These are phyloP conservation scores for Choristoneura fumiferana DNA, from an alignment of 1,140 invertebrate genomes.

Conservation along the genomic window DNA sequence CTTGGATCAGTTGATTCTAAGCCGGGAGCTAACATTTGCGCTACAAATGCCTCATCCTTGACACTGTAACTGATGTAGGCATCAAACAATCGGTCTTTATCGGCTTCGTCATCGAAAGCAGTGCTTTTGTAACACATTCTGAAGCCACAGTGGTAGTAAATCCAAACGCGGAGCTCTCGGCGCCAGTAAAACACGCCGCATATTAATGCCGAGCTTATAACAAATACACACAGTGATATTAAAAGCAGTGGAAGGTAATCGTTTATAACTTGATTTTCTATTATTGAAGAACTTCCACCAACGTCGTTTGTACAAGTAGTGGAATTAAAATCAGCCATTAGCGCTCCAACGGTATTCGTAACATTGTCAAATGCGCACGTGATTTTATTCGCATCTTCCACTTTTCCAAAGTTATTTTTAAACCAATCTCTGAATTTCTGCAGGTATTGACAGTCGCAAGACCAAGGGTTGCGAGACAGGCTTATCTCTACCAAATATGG, in stretches of 20 bases:
- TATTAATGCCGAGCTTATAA: constrained; percentile 84
- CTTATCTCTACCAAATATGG: constrained; percentile 89
- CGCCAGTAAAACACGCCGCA: constrained; percentile 90
- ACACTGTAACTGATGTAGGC: constrained; percentile 95
- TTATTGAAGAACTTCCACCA: constrained; percentile 83
- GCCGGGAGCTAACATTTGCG: constrained; percentile 89
- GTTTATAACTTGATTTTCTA: constrained; percentile 87
- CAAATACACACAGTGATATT: constrained; percentile 85
- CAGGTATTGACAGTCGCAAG: constrained; percentile 92
- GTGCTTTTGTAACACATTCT: constrained; percentile 90
- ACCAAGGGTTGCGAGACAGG: constrained; percentile 92
- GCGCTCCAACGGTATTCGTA: constrained; percentile 80
- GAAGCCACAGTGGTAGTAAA: constrained; percentile 91
- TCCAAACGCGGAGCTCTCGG: constrained; percentile 90
- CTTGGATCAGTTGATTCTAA: constrained; percentile 87
- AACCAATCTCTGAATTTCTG: constrained; percentile 89
- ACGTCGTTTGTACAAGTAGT: constrained; percentile 83
- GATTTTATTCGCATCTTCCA: constrained; percentile 84
- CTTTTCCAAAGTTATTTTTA: constrained; percentile 84
- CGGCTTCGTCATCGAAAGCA: constrained; percentile 85
- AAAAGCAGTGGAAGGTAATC: constrained; percentile 88
- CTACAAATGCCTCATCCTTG: constrained; percentile 93
- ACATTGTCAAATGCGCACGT: constrained; percentile 84
- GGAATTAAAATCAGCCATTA: constrained; percentile 83
- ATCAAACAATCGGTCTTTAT: constrained; percentile 92